phyloP scores from a whole-genome alignment of 1,140 invertebrate species.

The Adelges cooleyi region DNA sequence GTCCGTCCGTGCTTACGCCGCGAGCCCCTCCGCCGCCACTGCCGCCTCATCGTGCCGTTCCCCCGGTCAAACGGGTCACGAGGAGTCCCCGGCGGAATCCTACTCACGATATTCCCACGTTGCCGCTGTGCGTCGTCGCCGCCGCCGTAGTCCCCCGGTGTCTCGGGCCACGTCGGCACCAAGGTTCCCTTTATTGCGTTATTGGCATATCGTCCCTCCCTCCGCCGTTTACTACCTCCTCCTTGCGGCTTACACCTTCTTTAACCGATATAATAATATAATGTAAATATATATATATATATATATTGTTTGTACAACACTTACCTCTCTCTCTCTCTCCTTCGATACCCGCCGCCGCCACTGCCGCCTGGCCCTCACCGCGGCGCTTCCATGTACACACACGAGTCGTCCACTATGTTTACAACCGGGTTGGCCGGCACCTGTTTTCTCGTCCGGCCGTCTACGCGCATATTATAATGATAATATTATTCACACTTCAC shows the following conservation, averaged over 20 bases:
- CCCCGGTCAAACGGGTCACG: constrained; percentile 27
- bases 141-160: constrained; percentile 2
- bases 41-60: background rate
- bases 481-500: background rate
- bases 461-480: background rate
- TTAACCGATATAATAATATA: no score
- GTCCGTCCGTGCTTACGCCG: background rate
- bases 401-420: background rate
- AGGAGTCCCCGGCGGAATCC: constrained; percentile 28
- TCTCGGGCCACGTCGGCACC: constrained; percentile 20
- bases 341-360: background rate
- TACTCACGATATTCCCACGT: constrained; percentile 25
- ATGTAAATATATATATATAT: background rate
- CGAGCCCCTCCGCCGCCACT: background rate
- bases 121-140: constrained; percentile 12
- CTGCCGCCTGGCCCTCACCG: background rate
- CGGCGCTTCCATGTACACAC: background rate
- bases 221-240: background rate
- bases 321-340: no score
- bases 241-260: no score
- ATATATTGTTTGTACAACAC: no score
- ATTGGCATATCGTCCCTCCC: constrained; percentile 20
- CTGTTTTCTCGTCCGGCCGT: background rate
- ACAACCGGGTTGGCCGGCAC: constrained; percentile 23
- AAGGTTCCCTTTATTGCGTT: constrained; percentile 28